Evolutionary conservation across 2,113 vertebrate species (phyloP).

Genomic region (Erythrocercus mccallii): DNA sequence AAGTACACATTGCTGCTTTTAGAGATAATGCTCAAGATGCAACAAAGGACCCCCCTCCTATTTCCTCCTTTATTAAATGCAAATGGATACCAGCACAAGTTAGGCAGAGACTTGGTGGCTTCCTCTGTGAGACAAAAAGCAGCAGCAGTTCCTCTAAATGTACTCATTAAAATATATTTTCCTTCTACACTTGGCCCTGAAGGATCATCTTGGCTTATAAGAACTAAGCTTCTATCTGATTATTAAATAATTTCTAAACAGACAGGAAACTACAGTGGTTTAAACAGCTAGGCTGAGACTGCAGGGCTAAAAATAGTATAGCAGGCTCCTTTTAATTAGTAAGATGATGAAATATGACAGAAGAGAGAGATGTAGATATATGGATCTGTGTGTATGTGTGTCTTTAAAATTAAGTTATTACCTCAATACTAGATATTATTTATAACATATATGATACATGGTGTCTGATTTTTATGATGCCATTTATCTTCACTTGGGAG

Average conservation of each 20-base stretch:
- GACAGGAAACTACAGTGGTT: slow-evolving; percentile 52
- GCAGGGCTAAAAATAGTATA: slow-evolving; percentile 51
- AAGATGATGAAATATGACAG: slow-evolving; percentile 61
- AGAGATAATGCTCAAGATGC: background rate
- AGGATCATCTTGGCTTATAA: slow-evolving; percentile 50
- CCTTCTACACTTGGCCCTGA: slow-evolving; percentile 19
- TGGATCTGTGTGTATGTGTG: slow-evolving; percentile 43
- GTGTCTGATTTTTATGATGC: slow-evolving; percentile 61
- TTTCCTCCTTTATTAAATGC: background rate
- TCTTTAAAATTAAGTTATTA: slow-evolving; percentile 67
- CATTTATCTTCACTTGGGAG: slow-evolving; percentile 60
- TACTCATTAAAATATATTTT: slow-evolving; percentile 36
- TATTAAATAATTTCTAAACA: slow-evolving; percentile 64
- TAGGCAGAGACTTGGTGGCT: slow-evolving; percentile 6
- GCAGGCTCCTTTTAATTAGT: slow-evolving; percentile 61
- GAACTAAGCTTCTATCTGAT: slow-evolving; percentile 60
- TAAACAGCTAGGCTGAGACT: slow-evolving; percentile 56
- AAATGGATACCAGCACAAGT: background rate
- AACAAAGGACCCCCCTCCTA: background rate
- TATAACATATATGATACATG: slow-evolving; percentile 61
- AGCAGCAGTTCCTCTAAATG: slow-evolving; percentile 1
- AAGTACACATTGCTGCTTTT: background rate
- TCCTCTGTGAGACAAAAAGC: background rate
- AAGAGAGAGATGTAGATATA: slow-evolving; percentile 50
- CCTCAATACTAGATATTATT: slow-evolving; percentile 47